phyloP scores from a whole-genome alignment of 2,888 invertebrate genomes.

The Aspidiotus destructor region DNA sequence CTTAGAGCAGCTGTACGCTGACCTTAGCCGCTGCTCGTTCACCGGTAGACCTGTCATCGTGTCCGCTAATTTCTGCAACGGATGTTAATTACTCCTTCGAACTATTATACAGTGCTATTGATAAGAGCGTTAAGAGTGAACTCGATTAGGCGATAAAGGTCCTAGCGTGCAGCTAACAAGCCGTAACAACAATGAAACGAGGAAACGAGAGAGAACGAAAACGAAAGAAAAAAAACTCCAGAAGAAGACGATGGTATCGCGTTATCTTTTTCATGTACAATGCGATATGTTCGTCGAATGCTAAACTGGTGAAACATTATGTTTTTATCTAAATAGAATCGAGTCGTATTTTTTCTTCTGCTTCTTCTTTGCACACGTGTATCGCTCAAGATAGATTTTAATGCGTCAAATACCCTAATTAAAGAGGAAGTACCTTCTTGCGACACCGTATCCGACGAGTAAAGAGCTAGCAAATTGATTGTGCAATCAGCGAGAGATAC shows the following conservation, averaged over 20 bases:
- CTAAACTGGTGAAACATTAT: constrained; percentile 7
- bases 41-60: background rate
- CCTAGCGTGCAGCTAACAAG: background rate
- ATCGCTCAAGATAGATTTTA: constrained; percentile 23
- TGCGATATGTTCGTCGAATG: background rate
- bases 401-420: constrained; percentile 21
- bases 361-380: constrained; percentile 24
- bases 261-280: constrained; percentile 1
- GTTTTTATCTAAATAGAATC: constrained; percentile 10
- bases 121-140: background rate
- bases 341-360: background rate
- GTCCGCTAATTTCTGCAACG: background rate
- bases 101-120: background rate
- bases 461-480: background rate
- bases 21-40: too few species aligned
- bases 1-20: too few species aligned
- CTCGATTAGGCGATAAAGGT: background rate
- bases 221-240: constrained; percentile 2
- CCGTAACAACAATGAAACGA: background rate
- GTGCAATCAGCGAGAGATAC: background rate
- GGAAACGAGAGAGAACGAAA: background rate
- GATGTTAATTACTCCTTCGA: constrained; percentile 4
- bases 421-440: constrained; percentile 1
- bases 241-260: constrained; percentile 6
- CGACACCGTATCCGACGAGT: background rate